Evolutionary conservation across 1,140 invertebrate genomes (phyloP), one percentile per base, ranked within the genome.

Genomic region (Cydia splendana): DNA sequence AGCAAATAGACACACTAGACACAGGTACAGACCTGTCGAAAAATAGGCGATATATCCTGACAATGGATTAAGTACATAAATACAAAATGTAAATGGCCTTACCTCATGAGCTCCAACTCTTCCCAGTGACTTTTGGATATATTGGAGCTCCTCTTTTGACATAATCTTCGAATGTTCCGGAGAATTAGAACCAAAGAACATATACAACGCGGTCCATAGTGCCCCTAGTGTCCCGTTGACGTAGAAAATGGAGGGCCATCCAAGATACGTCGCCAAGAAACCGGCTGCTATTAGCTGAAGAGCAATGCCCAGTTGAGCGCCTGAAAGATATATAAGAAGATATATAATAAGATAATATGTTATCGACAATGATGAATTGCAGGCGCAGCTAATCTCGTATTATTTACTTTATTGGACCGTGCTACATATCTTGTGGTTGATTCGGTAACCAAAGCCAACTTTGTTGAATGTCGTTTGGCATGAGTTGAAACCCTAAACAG

Each of bases 161-260:
- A 97, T 96, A 6, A 89, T 81, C 38, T 89, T 91, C 57, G 95
- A 95, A 1, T 93, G 83, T 2, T 93, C 85, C 0, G 98, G 98
- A 4, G 94, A 93, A 78, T 95, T 94, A 0, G 95, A 94, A 0
- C 95, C 96, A 15, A 95, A 89, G 53, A 95, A 84, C 15, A 95
- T 84, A 92, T 96, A 97, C 0, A 93, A 15, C 0, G 95, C 74
- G 2, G 94, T 94, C 96, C 96, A 97, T 0, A 94, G 4, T 0
- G 96, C 76, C 0, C 95, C 94, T 0, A 95, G 75, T 7, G 82
- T 87, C 65, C 97, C 97, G 81, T 97, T 96, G 0, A 95, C 85
- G 80, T 97, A 97, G 86, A 97, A 98, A n/a, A 97, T 95, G 13
- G 95, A 94, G 0, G 96, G 96, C 97, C 97, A 97, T 0, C 97